Conservation (phyloP, 2,888 invertebrate genomes). For the Torymus tubicola region DNA sequence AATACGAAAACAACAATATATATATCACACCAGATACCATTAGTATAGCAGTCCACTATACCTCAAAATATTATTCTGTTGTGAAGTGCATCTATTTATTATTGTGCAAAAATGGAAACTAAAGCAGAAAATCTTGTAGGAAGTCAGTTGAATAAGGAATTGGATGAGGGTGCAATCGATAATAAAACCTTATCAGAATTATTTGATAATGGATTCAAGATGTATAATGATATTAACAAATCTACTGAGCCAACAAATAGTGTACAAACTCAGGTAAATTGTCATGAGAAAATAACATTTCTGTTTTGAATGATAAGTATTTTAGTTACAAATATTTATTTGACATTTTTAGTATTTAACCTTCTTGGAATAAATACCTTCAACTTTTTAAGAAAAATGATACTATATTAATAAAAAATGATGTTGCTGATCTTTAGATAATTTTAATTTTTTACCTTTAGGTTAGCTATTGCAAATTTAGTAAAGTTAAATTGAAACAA, state of each 20-base stretch:
- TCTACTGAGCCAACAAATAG: constrained; percentile 84
- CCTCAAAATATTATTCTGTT: no score
- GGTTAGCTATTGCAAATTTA: no score
- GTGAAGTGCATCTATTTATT: no score
- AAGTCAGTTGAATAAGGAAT: constrained; percentile 30
- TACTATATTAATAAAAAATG: no score
- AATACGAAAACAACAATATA: no score
- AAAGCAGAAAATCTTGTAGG: not conserved
- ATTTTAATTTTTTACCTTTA: no score
- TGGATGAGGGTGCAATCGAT: constrained; percentile 61
- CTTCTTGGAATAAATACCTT: no score
- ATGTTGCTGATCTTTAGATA: no score
- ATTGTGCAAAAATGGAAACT: constrained; percentile 27
- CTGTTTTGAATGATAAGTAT: not conserved
- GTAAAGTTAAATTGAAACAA: no score
- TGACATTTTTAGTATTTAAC: not conserved
- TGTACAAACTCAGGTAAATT: constrained; percentile 81
- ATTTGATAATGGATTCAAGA: constrained; percentile 84
- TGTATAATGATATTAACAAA: constrained; percentile 83
- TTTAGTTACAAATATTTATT: constrained; percentile 9
- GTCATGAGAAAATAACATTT: not conserved
- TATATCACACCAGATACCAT: no score
- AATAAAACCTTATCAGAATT: constrained; percentile 77
- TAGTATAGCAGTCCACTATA: no score
- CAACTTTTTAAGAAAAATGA: no score